phyloP scores from a whole-genome alignment of 2,888 invertebrate species.

The Stictocephala bisonia region DNA sequence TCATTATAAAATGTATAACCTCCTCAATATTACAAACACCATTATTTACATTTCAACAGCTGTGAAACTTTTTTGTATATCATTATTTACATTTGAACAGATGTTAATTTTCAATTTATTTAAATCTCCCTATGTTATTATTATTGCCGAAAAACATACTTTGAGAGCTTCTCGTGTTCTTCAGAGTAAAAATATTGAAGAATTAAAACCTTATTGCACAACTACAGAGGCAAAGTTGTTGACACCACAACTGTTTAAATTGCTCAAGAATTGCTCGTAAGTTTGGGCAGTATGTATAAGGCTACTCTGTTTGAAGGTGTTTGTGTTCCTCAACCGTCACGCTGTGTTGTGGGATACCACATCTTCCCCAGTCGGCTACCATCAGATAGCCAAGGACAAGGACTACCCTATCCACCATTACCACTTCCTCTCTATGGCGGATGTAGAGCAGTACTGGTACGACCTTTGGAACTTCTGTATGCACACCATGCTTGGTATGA shows the following conservation, averaged over 20 bases:
- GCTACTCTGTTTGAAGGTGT: conserved; percentile 63
- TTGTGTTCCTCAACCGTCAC: conserved; percentile 74
- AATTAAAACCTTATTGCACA: no score
- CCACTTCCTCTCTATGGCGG: conserved; percentile 67
- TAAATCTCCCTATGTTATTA: no score
- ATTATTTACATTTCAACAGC: no score
- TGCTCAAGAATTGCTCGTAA: no score
- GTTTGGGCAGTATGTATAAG: neutral
- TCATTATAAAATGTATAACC: no score
- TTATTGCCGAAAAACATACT: neutral
- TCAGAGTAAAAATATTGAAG: no score
- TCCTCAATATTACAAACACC: no score
- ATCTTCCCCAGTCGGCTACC: conserved; percentile 71
- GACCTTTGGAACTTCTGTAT: conserved; percentile 76
- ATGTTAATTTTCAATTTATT: no score
- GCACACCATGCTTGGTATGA: conserved; percentile 72
- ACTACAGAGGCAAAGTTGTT: no score
- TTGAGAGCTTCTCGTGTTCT: neutral
- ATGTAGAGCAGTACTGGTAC: conserved; percentile 76
- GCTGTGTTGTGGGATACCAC: conserved; percentile 75
- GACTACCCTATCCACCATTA: conserved; percentile 70
- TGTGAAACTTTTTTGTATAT: no score
- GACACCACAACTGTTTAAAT: no score
- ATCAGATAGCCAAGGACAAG: conserved; percentile 68
- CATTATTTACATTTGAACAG: no score